Base-by-base conservation (phyloP, 2,797 vertebrate species). In the Chaetodon trifasciatus region DNA sequence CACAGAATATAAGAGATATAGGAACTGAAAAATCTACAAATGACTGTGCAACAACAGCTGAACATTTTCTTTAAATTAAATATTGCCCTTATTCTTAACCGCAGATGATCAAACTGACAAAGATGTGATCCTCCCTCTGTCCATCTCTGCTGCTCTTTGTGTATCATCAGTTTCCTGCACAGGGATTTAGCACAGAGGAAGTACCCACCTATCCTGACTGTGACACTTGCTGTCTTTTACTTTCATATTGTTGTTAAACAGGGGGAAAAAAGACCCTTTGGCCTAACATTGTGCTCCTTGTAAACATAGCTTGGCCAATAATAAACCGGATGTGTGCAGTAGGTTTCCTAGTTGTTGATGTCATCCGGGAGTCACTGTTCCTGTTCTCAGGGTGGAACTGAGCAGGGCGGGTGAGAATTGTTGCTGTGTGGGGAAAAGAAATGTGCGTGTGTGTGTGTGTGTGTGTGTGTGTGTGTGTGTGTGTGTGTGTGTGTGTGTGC, bases 161-260 rank as follows among this genome's bases (percentile, higher is more conserved):
- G 46, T 76, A 68, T 87, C 60, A 75, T 70, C 50, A 23, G 88
- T 90, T 92, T 93, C 88, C 86, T 92, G 85, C 61, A 2, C 49
- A 57, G 64, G 40, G 47, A 40, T 42, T 69, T 21, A 42, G 78
- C 39, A 8, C 35, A 79, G 57, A 93, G 94, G 93, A 95, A 93
- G 93, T 92, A 82, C 73, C 91, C 91, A 87, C 91, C 91, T 94
- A 92, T 95, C 93, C 93, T 94, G 88, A 81, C 52, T 83, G 32
- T 71, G 69, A 79, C 83, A 81, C 47, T 28, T 16, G 56, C 52
- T 76, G 49, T 88, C 66, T 90, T 71, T 53, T 58, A 66, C 74
- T 83, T 82, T 81, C 60, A 86, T 86, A 85, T 77, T 83, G 79
- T 94, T 89, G 44, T 83, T 86, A 72, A 88, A 88, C 32, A 61